A percentile compares a stretch with the other conserved stretches of the same genome.
These are phyloP conservation scores for Polypterus senegalus DNA, from an alignment of 2,113 vertebrate genomes.

Conservation along the genomic window DNA sequence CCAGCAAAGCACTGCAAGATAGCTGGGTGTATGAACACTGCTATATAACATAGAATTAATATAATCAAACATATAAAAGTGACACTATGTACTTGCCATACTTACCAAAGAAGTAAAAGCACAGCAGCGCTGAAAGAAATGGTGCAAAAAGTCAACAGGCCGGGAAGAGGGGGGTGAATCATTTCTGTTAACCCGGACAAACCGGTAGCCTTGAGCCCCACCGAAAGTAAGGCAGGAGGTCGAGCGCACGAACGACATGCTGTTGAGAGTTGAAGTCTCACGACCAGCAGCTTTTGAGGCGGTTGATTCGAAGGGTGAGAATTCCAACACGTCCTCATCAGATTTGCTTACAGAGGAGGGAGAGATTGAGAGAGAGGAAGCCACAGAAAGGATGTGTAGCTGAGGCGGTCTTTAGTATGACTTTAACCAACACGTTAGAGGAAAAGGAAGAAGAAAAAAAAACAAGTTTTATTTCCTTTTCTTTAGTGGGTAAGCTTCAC, in stretches of 20 bases:
- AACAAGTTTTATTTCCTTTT: background rate
- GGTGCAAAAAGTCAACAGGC: slow-evolving; percentile 3
- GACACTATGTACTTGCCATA: background rate
- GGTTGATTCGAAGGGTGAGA: too few species aligned
- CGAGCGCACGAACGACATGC: background rate
- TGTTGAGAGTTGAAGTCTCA: too few species aligned
- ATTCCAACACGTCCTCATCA: too few species aligned
- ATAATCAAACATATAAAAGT: too few species aligned
- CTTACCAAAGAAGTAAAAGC: slow-evolving; percentile 17
- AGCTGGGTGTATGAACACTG: too few species aligned
- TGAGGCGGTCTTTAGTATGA: too few species aligned
- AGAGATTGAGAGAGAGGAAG: slow-evolving; percentile 17
- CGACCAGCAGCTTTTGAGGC: too few species aligned
- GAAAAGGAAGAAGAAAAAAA: background rate
- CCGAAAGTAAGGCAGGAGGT: background rate
- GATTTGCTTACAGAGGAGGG: background rate
- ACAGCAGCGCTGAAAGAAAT: slow-evolving; percentile 20
- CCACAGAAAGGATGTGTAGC: slow-evolving; percentile 15
- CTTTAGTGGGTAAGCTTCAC: too few species aligned
- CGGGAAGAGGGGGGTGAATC: background rate
- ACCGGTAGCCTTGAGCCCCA: slow-evolving; percentile 7
- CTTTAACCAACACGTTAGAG: too few species aligned
- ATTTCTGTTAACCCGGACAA: slow-evolving; percentile 6
- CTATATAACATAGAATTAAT: too few species aligned
- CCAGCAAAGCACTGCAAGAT: too few species aligned